These are phyloP conservation scores for Torymus aiolomorphi DNA, from an alignment of 2,888 invertebrate genomes.

Conservation along the genomic window DNA sequence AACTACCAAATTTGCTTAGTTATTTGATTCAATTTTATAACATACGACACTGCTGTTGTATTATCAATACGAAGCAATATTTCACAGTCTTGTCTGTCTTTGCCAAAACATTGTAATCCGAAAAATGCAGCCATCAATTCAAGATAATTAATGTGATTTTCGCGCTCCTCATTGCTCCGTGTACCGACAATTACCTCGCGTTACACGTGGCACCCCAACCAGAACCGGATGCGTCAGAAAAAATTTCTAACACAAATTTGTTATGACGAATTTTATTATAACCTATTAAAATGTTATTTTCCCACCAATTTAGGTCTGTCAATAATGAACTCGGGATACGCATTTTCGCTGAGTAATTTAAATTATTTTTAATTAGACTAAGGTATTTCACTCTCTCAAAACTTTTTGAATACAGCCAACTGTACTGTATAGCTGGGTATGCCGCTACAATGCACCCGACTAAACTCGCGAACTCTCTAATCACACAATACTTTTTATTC, in stretches of 20 bases:
- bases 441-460: not conserved
- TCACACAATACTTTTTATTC: too few relatives aligned
- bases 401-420: not conserved
- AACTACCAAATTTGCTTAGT: not conserved
- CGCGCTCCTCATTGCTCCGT: too few relatives aligned
- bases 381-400: not conserved
- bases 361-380: not conserved
- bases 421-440: not conserved
- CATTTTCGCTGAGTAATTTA: not conserved
- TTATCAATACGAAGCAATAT: too few relatives aligned
- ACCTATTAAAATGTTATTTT: not conserved
- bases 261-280: not conserved
- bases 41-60: too few relatives aligned
- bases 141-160: not conserved
- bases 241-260: not conserved
- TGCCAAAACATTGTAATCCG: too few relatives aligned
- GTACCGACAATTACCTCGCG: too few relatives aligned
- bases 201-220: not conserved
- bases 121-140: too few relatives aligned
- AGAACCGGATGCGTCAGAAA: not conserved
- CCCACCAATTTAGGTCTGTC: not conserved
- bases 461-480: too few relatives aligned
- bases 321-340: not conserved
- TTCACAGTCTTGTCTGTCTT: too few relatives aligned
- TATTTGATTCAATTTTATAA: not conserved